These are phyloP conservation scores for Protobothrops flavoviridis DNA, from an alignment of 2,113 vertebrate species.

Conservation along the genomic window DNA sequence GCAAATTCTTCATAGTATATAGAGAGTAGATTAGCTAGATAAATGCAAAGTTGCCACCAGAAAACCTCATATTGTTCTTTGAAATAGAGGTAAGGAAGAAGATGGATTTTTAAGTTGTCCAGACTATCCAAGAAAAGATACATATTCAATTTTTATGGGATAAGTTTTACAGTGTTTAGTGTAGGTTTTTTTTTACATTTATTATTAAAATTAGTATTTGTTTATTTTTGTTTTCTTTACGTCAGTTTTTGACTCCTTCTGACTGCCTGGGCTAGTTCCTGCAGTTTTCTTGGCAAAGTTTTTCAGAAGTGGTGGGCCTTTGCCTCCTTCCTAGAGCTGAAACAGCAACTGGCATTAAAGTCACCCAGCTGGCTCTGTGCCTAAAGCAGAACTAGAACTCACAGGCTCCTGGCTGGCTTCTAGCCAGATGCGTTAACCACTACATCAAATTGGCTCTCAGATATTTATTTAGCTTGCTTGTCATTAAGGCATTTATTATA, in stretches of 20 bases:
- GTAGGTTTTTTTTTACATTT: background rate
- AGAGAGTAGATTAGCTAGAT: background rate
- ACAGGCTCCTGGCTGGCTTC: background rate
- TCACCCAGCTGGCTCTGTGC: background rate
- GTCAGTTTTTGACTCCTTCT: background rate
- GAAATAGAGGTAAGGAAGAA: background rate
- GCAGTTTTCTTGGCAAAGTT: background rate
- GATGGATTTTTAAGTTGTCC: background rate
- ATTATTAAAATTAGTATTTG: background rate
- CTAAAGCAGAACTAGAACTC: background rate
- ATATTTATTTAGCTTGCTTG: background rate
- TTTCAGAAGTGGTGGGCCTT: background rate
- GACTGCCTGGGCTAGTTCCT: background rate
- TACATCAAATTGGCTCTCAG: background rate
- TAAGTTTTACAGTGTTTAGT: background rate
- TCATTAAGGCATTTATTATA: background rate
- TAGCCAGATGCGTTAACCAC: background rate
- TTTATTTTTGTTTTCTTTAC: background rate
- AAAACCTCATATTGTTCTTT: background rate
- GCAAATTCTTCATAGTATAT: background rate
- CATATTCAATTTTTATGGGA: background rate
- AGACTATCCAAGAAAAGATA: background rate
- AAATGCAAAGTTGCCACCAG: background rate
- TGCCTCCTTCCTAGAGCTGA: background rate
- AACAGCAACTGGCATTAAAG: background rate